These are phyloP conservation scores for Eupeodes corollae DNA, from an alignment of 1,140 invertebrate species.

Conservation along the genomic window DNA sequence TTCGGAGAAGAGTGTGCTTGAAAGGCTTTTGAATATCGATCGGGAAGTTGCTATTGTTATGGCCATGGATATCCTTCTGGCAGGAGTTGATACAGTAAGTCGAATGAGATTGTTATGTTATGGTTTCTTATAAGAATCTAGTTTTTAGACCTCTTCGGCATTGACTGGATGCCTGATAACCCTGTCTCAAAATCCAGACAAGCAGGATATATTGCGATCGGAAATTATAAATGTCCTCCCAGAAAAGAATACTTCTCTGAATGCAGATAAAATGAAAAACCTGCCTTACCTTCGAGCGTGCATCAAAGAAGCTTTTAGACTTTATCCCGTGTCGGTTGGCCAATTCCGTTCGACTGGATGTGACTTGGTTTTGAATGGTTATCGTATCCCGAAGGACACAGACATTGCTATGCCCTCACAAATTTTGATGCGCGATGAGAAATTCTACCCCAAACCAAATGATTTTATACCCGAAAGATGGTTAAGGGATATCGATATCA, in stretches of 20 bases:
- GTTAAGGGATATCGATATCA: constrained; percentile 23
- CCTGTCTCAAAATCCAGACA: constrained; percentile 54
- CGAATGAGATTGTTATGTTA: not conserved
- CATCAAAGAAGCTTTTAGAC: constrained; percentile 47
- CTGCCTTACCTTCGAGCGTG: constrained; percentile 49
- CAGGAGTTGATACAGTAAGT: constrained; percentile 61
- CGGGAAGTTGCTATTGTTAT: constrained; percentile 48
- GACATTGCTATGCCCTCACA: constrained; percentile 39
- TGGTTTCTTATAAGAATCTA: not conserved
- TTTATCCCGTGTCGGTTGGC: constrained; percentile 40
- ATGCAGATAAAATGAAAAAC: constrained; percentile 40
- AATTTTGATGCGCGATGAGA: constrained; percentile 31
- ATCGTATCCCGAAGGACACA: constrained; percentile 45
- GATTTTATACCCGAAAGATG: constrained; percentile 48
- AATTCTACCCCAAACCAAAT: constrained; percentile 39
- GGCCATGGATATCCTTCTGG: constrained; percentile 59
- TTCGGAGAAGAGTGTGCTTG: constrained; percentile 39
- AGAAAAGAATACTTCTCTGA: constrained; percentile 38
- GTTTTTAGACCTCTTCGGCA: constrained; percentile 13
- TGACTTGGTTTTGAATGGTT: constrained; percentile 43
- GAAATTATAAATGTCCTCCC: constrained; percentile 50
- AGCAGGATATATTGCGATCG: constrained; percentile 54
- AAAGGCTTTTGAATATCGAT: constrained; percentile 47
- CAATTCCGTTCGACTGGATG: constrained; percentile 38
- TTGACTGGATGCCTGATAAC: constrained; percentile 9